phyloP scores from a whole-genome alignment of 2,797 vertebrate genomes.

The Phoeniculus purpureus region DNA sequence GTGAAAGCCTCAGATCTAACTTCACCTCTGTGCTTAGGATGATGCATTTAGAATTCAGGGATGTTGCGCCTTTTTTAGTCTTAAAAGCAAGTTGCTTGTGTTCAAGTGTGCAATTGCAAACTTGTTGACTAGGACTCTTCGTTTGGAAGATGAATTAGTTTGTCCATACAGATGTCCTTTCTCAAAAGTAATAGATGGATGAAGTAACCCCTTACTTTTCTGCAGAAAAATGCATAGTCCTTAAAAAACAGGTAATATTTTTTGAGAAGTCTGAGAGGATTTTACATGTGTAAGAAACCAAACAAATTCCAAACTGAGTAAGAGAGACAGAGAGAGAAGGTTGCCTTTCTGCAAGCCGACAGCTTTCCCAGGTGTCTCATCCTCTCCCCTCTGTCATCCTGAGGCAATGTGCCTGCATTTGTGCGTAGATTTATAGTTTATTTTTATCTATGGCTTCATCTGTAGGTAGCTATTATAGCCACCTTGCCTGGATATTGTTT shows the following conservation, averaged over 20 bases:
- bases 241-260: accelerated
- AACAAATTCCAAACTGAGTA: slow-evolving; percentile 33
- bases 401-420: slow-evolving; percentile 80
- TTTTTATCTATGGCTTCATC: slow-evolving; percentile 97
- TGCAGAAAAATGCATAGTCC: background rate
- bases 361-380: slow-evolving; percentile 69
- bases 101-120: slow-evolving; percentile 5
- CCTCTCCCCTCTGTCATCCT: slow-evolving; percentile 75
- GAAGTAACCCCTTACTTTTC: background rate
- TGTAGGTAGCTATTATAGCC: slow-evolving; percentile 94
- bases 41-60: slow-evolving; percentile 49
- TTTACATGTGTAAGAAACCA: slow-evolving; percentile 59
- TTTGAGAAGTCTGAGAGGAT: background rate
- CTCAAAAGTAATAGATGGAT: slow-evolving; percentile 5
- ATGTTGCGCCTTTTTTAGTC: background rate
- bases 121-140: slow-evolving; percentile 38
- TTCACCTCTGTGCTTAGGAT: slow-evolving; percentile 28
- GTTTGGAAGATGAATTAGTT: background rate
- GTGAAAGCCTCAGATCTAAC: slow-evolving; percentile 39
- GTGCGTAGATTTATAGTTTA: slow-evolving; percentile 92
- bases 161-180: background rate
- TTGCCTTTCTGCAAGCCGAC: slow-evolving; percentile 49
- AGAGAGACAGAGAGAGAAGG: background rate
- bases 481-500: slow-evolving; percentile 94
- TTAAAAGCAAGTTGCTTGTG: background rate